Evolutionary conservation across 2,888 invertebrate species (phyloP).

Genomic region (Enchytraeus crypticus): DNA sequence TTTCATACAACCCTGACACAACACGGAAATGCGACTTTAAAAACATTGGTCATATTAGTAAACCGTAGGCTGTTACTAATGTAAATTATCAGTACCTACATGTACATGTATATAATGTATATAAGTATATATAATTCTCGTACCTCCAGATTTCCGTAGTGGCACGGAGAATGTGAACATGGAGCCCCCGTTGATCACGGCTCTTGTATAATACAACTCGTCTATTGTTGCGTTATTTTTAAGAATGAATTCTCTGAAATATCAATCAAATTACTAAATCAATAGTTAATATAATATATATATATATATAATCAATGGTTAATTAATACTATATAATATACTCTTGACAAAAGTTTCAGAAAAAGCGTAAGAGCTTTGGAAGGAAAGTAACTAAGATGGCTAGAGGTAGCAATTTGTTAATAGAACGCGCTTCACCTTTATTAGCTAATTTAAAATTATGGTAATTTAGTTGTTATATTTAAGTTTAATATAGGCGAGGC

Average conservation of each 20-base stretch:
- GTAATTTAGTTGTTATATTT: no score
- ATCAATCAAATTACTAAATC: background rate
- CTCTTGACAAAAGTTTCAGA: background rate
- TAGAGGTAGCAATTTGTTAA: no score
- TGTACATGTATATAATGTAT: no score
- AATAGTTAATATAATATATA: background rate
- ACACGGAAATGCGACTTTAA: no score
- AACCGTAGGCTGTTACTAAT: background rate
- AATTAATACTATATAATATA: background rate
- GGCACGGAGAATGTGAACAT: slow-evolving; percentile 28
- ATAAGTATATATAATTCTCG: background rate
- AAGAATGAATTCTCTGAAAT: slow-evolving; percentile 24
- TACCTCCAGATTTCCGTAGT: slow-evolving; percentile 17
- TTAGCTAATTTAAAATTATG: no score
- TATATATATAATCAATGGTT: background rate
- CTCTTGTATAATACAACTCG: slow-evolving; percentile 37
- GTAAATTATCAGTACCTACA: background rate
- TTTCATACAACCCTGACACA: no score
- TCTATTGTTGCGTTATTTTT: slow-evolving; percentile 31
- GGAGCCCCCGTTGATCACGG: slow-evolving; percentile 30
- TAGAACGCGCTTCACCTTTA: no score
- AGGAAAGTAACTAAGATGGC: no score
- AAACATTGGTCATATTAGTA: no score
- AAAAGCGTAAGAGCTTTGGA: slow-evolving; percentile 26
- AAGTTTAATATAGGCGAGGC: no score